Evolutionary conservation across 2,888 invertebrate genomes (phyloP), one percentile per base, ranked within the genome.

Genomic region (Xestia rhomboidea): DNA sequence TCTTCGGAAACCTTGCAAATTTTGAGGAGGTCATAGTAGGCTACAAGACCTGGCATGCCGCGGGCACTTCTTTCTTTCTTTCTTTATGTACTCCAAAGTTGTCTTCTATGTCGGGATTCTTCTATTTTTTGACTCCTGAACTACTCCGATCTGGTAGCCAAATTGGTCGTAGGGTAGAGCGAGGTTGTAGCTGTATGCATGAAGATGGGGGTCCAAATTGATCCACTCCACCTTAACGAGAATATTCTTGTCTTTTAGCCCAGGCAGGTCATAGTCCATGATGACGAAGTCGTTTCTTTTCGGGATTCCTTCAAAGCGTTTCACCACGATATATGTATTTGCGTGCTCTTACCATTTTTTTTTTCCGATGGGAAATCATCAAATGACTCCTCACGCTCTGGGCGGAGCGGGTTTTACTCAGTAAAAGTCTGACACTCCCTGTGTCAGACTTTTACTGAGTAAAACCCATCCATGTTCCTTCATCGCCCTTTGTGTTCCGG

Each of bases 1-100:
- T 64, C 63, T 11, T 30, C 5, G n/a, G 15, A 8, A 21, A 80
- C 63, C 13, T 80, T 27, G n/a, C 46, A 72, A 15, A 79, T 34
- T n/a, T 80, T 18, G 0, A 80, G 46, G 91, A 98, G 98, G 90
- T 77, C 74, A 38, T 49, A 75, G 46, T 98, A 98, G 0, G 98
- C 98, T 0, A 98, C 97, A 66, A 97, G 97, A 96, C 98, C 98
- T 13, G 98, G 97, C 97, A 97, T 97, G 79, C 98, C 98, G 6
- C 98, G 4, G 1, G 77, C 77, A 21, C 77, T n/a, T n/a, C n/a
- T n/a, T n/a, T n/a, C n/a, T n/a, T n/a, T n/a, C n/a, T n/a, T n/a
- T n/a, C n/a, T n/a, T 66, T 71, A 49, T 78, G 57, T 6, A n/a
- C 30, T n/a, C 62, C 75, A 1, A 41, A 63, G 10, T 73, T 30